Evolutionary conservation across 2,888 invertebrate species (phyloP).

Genomic region (Himalopsyche tibetana): DNA sequence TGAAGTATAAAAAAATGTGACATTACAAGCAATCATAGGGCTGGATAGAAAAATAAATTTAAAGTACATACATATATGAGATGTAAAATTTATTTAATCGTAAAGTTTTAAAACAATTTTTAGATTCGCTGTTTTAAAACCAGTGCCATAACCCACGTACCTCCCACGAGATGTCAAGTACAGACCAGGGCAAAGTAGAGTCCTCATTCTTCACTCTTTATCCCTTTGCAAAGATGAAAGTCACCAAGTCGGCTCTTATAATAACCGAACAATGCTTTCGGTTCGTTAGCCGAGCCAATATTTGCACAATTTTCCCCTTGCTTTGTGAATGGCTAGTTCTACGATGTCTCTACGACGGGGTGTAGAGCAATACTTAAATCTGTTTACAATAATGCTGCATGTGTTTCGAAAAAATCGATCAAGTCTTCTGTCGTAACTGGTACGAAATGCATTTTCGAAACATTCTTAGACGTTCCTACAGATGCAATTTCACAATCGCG

Average conservation of each 20-base stretch:
- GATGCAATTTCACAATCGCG: no score
- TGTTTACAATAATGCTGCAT: no score
- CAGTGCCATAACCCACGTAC: not conserved
- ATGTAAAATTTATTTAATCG: no score
- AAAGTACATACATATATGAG: no score
- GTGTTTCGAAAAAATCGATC: no score
- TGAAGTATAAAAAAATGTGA: no score
- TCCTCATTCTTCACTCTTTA: not conserved
- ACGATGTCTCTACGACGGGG: not conserved
- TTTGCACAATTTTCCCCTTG: conserved; percentile 36
- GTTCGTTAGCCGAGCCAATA: conserved; percentile 48
- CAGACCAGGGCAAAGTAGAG: not conserved
- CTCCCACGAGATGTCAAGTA: not conserved
- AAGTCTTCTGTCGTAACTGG: no score
- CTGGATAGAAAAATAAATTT: no score
- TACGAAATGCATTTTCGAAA: no score
- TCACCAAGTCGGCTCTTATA: conserved; percentile 1
- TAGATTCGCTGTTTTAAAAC: not conserved
- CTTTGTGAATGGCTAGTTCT: not conserved
- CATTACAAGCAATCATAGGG: no score
- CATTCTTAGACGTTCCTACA: no score
- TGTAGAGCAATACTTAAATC: not conserved
- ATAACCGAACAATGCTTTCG: conserved; percentile 45
- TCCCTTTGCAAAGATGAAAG: conserved; percentile 7
- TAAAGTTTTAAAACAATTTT: no score